Evolutionary conservation across 2,797 vertebrate species (phyloP), one percentile per base, ranked within the genome.

Genomic region (Halcyon leucocephala): DNA sequence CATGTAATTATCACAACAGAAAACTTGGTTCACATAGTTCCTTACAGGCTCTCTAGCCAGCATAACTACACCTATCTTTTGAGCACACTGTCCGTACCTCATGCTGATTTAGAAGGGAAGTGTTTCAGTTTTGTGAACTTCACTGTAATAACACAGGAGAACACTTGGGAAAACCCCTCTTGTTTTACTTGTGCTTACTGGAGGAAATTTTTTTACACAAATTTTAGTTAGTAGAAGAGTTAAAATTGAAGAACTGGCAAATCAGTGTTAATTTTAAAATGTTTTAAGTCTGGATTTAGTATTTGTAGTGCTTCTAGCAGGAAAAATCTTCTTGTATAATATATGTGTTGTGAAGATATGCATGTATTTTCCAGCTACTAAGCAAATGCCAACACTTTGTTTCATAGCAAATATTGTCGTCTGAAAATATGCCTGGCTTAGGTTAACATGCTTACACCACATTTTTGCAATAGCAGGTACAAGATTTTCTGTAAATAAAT

Each of bases 401-500:
- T 95, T 77, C 54, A 51, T 9, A 87, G 65, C 31, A 89, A 92
- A 93, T 78, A 86, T 28, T 94, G n/a, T 74, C 24, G 26, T 64
- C 31, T 85, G 49, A 85, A 96, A 92, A 89, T 76, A 89, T 39
- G 26, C 67, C 61, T 87, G 71, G 33, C 52, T 82, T 55, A 72
- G 46, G 65, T 69, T 94, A 87, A 62, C 48, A 42, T 55, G 51
- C 55, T 86, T 72, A 51, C 44, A 90, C 52, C n/a, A 64, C 1
- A 5, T 65, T 85, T 84, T 87, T 86, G 46, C 84, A 83, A 67
- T 29, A 82, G 33, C 52, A 55, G 21, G 26, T 51, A 76, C 0
- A 28, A 94, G 46, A 92, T 91, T 88, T 95, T 89, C 77, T 92
- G 78, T 93, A 92, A 95, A 94, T 83, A 96, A 92, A 95, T 94